Evolutionary conservation across 2,888 invertebrate genomes (phyloP), one percentile per base, ranked within the genome.

Genomic region (Ennomos quercinarius): DNA sequence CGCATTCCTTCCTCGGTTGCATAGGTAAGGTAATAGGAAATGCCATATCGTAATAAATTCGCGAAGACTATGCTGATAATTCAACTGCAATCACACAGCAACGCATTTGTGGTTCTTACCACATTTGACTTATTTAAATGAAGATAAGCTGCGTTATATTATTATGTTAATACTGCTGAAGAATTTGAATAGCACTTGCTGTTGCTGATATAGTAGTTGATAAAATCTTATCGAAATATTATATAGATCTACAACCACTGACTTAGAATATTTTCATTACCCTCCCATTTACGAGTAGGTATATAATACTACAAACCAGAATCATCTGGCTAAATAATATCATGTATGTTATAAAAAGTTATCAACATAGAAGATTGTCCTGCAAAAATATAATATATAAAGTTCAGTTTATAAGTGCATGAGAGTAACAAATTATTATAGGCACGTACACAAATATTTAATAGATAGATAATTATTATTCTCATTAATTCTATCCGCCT

Each of bases 21-120:
- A 85, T 85, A 86, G 86, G 76, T 83, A 89, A 89, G 86, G 77
- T 84, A 89, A 90, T 89, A 83, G 85, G 82, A 87, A 89, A 89
- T 88, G 78, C 86, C 86, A 80, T 79, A 79, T 78, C 75, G 77
- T 79, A 79, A 85, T 85, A 83, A 84, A 83, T 86, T 80, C 71
- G 73, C 75, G 68, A 80, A 77, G 71, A 71, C 77, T 77, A 77
- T 78, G 75, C 74, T 73, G 76, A 78, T 76, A 77, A 76, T 73
- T 76, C 66, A 56, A 70, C 72, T 73, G 72, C 76, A 75, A 71
- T 72, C 72, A 62, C 49, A 66, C 59, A 67, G 69, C 73, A 72
- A 67, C 74, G 70, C 65, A 73, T 66, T 72, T 76, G 59, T 70
- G 60, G 60, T 59, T 56, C 59, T 59, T 39, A 54, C 57, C 46